A percentile compares a stretch with the other conserved stretches of the same genome.
These are phyloP conservation scores for Jordanella pulchra DNA, from an alignment of 2,797 vertebrate species.

Conservation along the genomic window DNA sequence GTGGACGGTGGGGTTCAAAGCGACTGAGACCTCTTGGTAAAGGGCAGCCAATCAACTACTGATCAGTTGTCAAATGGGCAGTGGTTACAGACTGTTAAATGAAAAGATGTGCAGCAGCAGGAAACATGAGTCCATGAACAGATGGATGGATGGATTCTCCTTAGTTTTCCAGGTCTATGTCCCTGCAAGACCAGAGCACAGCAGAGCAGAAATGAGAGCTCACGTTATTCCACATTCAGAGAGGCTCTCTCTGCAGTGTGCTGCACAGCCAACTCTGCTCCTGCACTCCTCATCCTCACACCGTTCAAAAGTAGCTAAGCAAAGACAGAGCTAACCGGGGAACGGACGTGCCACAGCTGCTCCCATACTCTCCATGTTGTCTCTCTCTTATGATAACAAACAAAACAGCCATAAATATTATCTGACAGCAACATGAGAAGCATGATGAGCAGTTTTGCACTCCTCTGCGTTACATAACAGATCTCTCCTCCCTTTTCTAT, in stretches of 20 bases:
- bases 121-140: conserved; percentile 61
- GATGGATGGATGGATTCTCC: conserved; percentile 19
- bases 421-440: conserved; percentile 72
- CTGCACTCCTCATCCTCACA: conserved; percentile 44
- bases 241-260: conserved; percentile 44
- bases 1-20: conserved; percentile 39
- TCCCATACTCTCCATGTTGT: conserved; percentile 40
- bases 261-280: conserved; percentile 41
- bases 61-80: conserved; percentile 69
- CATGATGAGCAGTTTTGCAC: conserved; percentile 79
- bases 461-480: conserved; percentile 70
- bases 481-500: conserved; percentile 22
- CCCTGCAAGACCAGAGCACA: conserved; percentile 67
- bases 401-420: conserved; percentile 68
- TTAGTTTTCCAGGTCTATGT: conserved; percentile 45
- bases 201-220: conserved; percentile 42
- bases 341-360: conserved; percentile 55
- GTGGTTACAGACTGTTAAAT: conserved; percentile 65
- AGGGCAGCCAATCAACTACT: conserved; percentile 57
- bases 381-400: conserved; percentile 34
- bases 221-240: conserved; percentile 37
- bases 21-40: conserved; percentile 41
- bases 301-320: conserved; percentile 33
- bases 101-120: conserved; percentile 61
- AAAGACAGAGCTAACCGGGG: conserved; percentile 32